Base-by-base conservation (phyloP, 92 coral and sea anemone species). In the Porites lobata region DNA sequence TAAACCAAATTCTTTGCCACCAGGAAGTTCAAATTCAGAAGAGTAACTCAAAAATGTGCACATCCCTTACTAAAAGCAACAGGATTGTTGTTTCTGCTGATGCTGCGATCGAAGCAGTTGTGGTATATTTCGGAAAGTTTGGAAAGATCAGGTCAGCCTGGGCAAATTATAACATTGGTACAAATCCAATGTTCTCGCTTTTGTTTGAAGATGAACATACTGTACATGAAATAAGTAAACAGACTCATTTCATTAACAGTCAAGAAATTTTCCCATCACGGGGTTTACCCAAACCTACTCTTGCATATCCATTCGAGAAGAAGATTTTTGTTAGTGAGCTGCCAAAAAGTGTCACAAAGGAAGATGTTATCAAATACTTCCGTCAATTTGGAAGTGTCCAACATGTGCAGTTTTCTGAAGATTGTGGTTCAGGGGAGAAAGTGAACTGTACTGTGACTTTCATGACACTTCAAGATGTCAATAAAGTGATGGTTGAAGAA, bases 361-460 rank as follows among this genome's bases (percentile, higher is more conserved):
- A 56, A 6, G 70, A 68, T 72, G 68, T 89, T 56, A 89, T 75
- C 38, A 70, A 86, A 22, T 66, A 83, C 74, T 93, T 90, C 58
- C 69, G 82, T 7, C 91, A 86, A 70, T 90, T 81, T 87, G 93
- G 96, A 11, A 43, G 20, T 13, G 84, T 93, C 19, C 64, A 61
- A 12, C 84, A 83, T 21, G 14, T 65, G 43, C 57, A 75, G 51
- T 82, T 88, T 58, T 58, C 69, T 19, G 19, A 43, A 9, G 72
- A 74, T 54, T 72, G 63, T 50, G 32, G 21, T 19, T 73, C 82
- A 9, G 59, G 68, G 20, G 12, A 81, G 26, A 29, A 53, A 20
- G 20, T 74, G 59, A 61, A 81, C 65, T 88, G 91, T 38, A 58
- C 61, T 26, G 83, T 82, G 9, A 84, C 78, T 52, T 88, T 82